A percentile compares a stretch with the other conserved stretches of the same genome.
Conservation (phyloP, 2,888 invertebrate species). For the Ichneumoninae sp. region DNA sequence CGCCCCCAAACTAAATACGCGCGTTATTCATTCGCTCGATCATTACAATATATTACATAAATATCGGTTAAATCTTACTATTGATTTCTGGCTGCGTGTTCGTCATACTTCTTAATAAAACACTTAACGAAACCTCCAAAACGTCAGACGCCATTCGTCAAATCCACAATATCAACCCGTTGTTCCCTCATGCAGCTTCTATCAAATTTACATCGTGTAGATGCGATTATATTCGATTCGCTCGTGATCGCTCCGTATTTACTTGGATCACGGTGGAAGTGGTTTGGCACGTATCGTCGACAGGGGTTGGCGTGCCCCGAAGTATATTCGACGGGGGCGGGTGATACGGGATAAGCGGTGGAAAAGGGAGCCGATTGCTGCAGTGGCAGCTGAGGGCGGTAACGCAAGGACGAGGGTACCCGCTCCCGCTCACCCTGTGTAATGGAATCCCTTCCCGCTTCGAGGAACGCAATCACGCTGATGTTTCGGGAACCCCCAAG, state of each 20-base stretch:
- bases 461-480: conserved; percentile 84
- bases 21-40: no score
- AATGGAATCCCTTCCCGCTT: conserved; percentile 82
- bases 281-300: conserved; percentile 31
- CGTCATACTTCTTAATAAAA: neutral
- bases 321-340: conserved; percentile 44
- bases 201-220: conserved; percentile 19
- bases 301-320: conserved; percentile 36
- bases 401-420: conserved; percentile 74
- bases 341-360: conserved; percentile 36
- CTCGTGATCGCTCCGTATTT: conserved; percentile 2
- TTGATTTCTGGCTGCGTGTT: no score
- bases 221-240: conserved; percentile 11
- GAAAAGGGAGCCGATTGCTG: conserved; percentile 51
- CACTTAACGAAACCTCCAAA: neutral
- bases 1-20: no score
- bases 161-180: neutral
- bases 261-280: conserved; percentile 32
- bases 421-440: conserved; percentile 69
- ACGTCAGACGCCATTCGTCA: neutral
- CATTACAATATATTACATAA: no score
- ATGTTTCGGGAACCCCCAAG: conserved; percentile 82
- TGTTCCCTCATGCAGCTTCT: neutral
- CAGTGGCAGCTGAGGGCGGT: conserved; percentile 57
- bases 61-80: no score